These are phyloP conservation scores for Engystomops pustulosus DNA, from an alignment of 2,113 vertebrate species.

Conservation along the genomic window DNA sequence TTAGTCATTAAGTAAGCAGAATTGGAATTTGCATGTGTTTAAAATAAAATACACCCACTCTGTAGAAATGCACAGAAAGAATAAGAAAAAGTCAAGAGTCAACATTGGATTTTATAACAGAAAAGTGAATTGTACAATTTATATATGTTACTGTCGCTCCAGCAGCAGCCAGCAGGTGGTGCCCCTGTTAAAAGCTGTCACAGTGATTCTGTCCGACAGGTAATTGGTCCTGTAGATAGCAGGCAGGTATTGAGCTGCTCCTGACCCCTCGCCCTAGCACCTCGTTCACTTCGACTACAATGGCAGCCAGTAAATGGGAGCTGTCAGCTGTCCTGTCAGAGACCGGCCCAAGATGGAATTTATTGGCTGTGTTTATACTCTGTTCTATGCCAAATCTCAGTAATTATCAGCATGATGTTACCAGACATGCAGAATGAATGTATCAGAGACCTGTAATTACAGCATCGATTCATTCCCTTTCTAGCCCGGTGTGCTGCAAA, in stretches of 20 bases:
- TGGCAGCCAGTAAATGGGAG: slow-evolving; percentile 56
- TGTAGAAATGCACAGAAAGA: not conserved
- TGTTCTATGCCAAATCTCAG: slow-evolving; percentile 53
- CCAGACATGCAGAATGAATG: slow-evolving; percentile 57
- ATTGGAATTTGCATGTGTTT: not conserved
- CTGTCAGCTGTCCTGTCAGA: slow-evolving; percentile 56
- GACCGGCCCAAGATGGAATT: slow-evolving; percentile 37
- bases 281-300: slow-evolving; percentile 43
- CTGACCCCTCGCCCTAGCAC: slow-evolving; percentile 47
- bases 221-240: slow-evolving; percentile 52
- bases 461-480: slow-evolving; percentile 47
- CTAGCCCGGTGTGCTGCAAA: slow-evolving; percentile 31
- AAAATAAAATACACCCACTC: not conserved
- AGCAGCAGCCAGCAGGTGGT: slow-evolving; percentile 37
- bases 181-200: slow-evolving; percentile 45
- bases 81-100: not conserved
- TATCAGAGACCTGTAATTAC: slow-evolving; percentile 57
- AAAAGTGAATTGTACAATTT: not conserved
- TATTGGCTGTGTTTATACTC: slow-evolving; percentile 54
- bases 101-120: not conserved
- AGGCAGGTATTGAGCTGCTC: slow-evolving; percentile 54
- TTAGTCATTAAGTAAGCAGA: not conserved
- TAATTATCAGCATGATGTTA: slow-evolving; percentile 58
- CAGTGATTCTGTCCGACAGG: slow-evolving; percentile 22
- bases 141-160: not conserved